These are phyloP conservation scores for Macroglossus sobrinus DNA, from an alignment of 2,113 vertebrate species.

Conservation along the genomic window DNA sequence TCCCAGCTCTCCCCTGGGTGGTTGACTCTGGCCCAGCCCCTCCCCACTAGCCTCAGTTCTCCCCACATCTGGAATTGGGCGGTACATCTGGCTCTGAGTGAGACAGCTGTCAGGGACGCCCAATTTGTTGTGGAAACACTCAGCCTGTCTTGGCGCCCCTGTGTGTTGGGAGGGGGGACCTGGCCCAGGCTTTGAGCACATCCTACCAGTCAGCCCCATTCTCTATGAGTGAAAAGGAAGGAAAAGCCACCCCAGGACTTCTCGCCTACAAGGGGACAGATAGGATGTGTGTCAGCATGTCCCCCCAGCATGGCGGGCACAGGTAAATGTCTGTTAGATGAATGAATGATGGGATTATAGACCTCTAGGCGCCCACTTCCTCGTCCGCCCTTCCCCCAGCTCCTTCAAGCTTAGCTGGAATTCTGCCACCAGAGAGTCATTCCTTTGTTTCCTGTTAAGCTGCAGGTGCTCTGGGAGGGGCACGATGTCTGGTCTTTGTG, in stretches of 20 bases:
- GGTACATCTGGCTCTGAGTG: conserved; percentile 53
- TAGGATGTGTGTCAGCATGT: background rate
- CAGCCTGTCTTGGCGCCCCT: conserved; percentile 4
- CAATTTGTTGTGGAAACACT: conserved; percentile 56
- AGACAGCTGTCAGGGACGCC: conserved; percentile 62
- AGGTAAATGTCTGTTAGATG: background rate
- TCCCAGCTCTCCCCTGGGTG: conserved; percentile 49
- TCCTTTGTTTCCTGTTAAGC: conserved; percentile 51
- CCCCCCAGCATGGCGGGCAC: background rate
- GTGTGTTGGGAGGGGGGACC: background rate
- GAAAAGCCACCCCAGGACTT: background rate
- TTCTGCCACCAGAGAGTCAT: background rate
- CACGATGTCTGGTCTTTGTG: background rate
- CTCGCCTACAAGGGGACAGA: background rate
- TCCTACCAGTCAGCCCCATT: background rate
- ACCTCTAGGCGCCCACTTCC: background rate
- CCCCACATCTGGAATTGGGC: conserved; percentile 75
- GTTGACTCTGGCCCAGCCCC: conserved; percentile 21
- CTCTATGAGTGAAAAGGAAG: background rate
- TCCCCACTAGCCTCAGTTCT: background rate
- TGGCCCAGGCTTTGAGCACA: background rate
- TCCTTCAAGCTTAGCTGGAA: conserved; percentile 4
- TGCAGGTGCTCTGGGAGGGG: conserved; percentile 58
- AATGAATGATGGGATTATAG: background rate
- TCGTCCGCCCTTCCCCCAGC: background rate